These are phyloP conservation scores for Dipus sagitta DNA, from an alignment of 2,797 vertebrate species.

Conservation along the genomic window DNA sequence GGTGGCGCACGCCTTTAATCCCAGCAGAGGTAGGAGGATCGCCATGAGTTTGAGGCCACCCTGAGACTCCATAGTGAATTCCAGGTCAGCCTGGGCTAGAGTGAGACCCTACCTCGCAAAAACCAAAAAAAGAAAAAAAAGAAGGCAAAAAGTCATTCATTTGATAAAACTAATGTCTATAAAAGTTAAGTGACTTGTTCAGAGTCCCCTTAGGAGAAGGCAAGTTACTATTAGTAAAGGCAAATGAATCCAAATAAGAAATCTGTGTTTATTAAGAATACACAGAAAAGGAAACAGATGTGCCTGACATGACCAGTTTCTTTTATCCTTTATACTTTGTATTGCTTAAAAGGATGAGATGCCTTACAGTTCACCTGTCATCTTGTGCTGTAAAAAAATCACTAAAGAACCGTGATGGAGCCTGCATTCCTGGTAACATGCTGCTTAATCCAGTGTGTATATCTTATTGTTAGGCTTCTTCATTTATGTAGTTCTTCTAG, in stretches of 20 bases:
- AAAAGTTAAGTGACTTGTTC: slow-evolving; percentile 1
- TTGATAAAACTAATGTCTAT: background rate
- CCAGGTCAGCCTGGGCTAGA: too few species aligned
- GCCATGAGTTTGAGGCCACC: too few species aligned
- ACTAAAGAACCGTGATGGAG: background rate
- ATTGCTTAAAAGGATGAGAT: slow-evolving; percentile 27
- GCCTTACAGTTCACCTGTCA: slow-evolving; percentile 9
- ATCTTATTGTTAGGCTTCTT: background rate
- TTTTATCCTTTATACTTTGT: slow-evolving; percentile 19
- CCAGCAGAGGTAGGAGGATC: too few species aligned
- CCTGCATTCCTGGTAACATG: background rate
- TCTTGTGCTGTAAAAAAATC: slow-evolving; percentile 6
- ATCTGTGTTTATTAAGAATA: slow-evolving; percentile 34
- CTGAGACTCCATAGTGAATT: too few species aligned
- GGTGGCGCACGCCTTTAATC: too few species aligned
- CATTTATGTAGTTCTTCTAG: background rate
- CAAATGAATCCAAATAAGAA: slow-evolving; percentile 25
- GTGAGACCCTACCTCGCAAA: too few species aligned
- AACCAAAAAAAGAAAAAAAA: too few species aligned
- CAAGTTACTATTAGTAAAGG: slow-evolving; percentile 13
- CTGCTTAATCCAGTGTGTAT: background rate
- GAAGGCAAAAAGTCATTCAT: background rate
- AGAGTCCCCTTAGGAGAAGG: background rate
- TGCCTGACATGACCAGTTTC: background rate
- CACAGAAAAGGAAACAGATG: background rate